A percentile compares a stretch with the other conserved stretches of the same genome.
Conservation (phyloP, 37 sponge, comb jelly and placozoan species). For the Mnemiopsis leidyi region DNA sequence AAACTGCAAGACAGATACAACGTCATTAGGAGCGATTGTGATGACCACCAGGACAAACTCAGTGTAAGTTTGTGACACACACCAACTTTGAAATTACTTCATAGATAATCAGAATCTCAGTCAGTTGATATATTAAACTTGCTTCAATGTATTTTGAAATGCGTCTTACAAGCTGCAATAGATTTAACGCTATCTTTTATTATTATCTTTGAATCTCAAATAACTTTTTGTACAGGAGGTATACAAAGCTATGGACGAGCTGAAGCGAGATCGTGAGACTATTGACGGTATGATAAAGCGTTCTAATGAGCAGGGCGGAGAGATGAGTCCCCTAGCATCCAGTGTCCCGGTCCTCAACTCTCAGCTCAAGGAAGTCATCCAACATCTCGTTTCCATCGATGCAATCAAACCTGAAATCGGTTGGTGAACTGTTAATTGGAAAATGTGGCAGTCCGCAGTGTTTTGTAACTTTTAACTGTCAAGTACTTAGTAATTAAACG, state of each 20-base stretch:
- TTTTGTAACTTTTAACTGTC: no score
- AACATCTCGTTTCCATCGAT: conserved; percentile 6
- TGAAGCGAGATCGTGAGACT: neutral
- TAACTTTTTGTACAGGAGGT: conserved; percentile 37
- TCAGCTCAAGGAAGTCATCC: conserved; percentile 9
- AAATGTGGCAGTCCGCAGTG: no score
- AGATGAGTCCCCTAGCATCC: conserved; percentile 50
- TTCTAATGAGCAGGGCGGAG: neutral
- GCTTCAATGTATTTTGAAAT: no score
- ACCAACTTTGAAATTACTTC: no score
- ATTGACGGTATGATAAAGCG: neutral
- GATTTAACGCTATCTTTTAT: no score
- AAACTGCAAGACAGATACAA: conserved; percentile 35
- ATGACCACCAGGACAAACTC: conserved; percentile 11
- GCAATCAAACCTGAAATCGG: conserved; percentile 60
- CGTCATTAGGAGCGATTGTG: neutral
- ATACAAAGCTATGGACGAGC: conserved; percentile 12
- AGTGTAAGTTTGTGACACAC: conserved; percentile 27
- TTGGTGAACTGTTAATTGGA: no score
- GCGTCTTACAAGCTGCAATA: neutral
- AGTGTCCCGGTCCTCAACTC: conserved; percentile 35
- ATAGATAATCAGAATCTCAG: no score
- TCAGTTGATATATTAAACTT: no score
- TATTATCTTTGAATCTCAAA: no score
- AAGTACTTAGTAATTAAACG: no score